Base-by-base conservation (phyloP, 1,140 invertebrate species). In the Heterodera carotae region DNA sequence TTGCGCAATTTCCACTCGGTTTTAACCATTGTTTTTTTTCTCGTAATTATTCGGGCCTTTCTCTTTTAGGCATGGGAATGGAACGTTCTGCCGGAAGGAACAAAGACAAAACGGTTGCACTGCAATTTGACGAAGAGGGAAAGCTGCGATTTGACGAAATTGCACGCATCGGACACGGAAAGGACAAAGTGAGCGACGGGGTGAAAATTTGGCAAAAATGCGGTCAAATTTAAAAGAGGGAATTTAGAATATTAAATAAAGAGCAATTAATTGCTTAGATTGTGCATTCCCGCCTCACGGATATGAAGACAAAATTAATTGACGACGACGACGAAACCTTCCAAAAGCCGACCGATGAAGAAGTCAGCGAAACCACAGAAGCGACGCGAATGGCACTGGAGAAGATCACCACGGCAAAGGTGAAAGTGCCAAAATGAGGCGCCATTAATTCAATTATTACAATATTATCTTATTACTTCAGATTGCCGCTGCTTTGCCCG, bases 111-210 rank as follows among this genome's bases (percentile, higher is more conserved):
- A 94, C 96, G 0, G 85, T 99, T 10, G 94, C 96, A 8, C 92
- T 99, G 2, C 94, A 97, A 85, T 89, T 98, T 25, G 96, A 98
- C 90, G 92, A 94, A 25, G 82, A 89, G 67, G 90, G 90, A 10
- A 96, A 96, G 90, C 92, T 99, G 1, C 98, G 98, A 89, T 98
- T 98, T 89, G 97, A 99, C 88, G 92, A 94, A 4, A 92, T 99
- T 68, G 95, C 95, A 2, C 91, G 94, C 68, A 94, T 98, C 88
- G 96, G 96, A 0, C 95, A 97, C 89, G 91, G 92, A 22, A 97
- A 97, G 89, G 95, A 99, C 87, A 98, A 98, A 90, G 92, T 94
- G 48, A 43, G 29, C 3, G 0, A n/a, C 8, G 15, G 48, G n/a
- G 2, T 77, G 27, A 29, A 34, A 62, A 25, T 29, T 53, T 12